Base-by-base conservation (phyloP, 2,113 vertebrate species). In the Vulpes lagopus region DNA sequence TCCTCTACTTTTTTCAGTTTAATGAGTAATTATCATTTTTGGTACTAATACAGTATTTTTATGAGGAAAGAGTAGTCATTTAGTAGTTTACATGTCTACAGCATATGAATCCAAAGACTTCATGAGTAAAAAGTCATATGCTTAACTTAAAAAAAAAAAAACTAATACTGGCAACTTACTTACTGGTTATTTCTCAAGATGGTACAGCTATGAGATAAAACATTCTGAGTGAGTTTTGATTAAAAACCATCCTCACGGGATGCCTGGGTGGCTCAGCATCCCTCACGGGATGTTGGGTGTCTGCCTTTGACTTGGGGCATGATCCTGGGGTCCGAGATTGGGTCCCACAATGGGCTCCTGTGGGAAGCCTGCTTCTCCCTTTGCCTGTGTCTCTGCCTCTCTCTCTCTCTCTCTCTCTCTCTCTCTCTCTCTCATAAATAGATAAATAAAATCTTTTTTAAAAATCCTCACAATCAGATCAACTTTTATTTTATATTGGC, bases 131-230 rank as follows among this genome's bases (percentile, higher is more conserved):
- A 95, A 92, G 22, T 6, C 49, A 65, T 6, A 64, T 82, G 23
- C 17, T 88, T 95, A 90, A 84, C 20, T 89, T 65, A 8, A 80
- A 60, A 93, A 55, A 93, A 85, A 32, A 19, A 85, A 95, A 14
- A 32, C 14, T 3, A 62, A 65, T 20, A 95, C n/a, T 81, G 30
- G 43, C 73, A 60, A 12, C 53, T 95, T 89, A 91, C 53, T 93
- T 74, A 22, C 3, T 89, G 22, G 69, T 82, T 73, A 55, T 87
- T 84, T 95, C 84, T 96, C 79, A 91, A 80, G 90, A 38, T 59
- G 35, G 15, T 80, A 57, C 1, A 91, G 1, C 3, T 84, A 9
- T 32, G 38, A 95, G 16, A 55, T 55, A 89, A 25, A 27, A 59
- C 71, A 64, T 82, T 81, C 15, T 59, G 27, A 65, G 35, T 30